Evolutionary conservation across 1,140 invertebrate species (phyloP).

Genomic region (Ceratina calcarata): DNA sequence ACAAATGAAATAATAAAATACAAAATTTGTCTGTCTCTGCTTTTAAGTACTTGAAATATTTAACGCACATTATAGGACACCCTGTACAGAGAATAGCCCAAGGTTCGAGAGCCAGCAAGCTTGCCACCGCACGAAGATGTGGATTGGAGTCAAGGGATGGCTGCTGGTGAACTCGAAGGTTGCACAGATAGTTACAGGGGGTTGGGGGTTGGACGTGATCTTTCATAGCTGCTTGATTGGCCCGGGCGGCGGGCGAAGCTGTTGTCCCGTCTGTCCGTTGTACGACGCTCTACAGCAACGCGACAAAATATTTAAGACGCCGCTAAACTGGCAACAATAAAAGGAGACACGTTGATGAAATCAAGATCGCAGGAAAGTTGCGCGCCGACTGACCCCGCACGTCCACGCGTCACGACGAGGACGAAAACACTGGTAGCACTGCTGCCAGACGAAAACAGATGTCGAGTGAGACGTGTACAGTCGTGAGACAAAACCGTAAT

Average conservation of each 20-base stretch:
- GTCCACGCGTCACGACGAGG: constrained; percentile 51
- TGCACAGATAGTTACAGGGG: constrained; percentile 57
- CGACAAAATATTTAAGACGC: constrained; percentile 78
- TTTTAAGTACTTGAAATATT: too few relatives aligned
- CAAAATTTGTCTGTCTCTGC: background rate
- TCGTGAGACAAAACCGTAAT: too few relatives aligned
- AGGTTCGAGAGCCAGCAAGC: constrained; percentile 27
- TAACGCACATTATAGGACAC: too few relatives aligned
- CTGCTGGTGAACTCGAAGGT: constrained; percentile 62
- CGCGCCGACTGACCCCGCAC: constrained; percentile 58
- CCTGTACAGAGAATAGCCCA: too few relatives aligned
- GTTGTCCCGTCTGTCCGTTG: constrained; percentile 64
- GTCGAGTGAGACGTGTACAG: background rate
- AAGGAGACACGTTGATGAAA: constrained; percentile 79
- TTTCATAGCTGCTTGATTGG: constrained; percentile 80
- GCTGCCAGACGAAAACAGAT: constrained; percentile 1
- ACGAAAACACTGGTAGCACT: background rate
- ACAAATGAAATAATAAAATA: too few relatives aligned
- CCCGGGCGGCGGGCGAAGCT: constrained; percentile 60
- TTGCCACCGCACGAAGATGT: constrained; percentile 41
- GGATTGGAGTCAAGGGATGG: constrained; percentile 56
- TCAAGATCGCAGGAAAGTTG: constrained; percentile 76
- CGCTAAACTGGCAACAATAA: constrained; percentile 75
- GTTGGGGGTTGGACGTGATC: constrained; percentile 76
- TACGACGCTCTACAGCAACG: background rate